Percentiles rank a stretch among this genome's conserved stretches.
phyloP scores from a whole-genome alignment of 2,113 vertebrate genomes.

The Lepisosteus oculatus region DNA sequence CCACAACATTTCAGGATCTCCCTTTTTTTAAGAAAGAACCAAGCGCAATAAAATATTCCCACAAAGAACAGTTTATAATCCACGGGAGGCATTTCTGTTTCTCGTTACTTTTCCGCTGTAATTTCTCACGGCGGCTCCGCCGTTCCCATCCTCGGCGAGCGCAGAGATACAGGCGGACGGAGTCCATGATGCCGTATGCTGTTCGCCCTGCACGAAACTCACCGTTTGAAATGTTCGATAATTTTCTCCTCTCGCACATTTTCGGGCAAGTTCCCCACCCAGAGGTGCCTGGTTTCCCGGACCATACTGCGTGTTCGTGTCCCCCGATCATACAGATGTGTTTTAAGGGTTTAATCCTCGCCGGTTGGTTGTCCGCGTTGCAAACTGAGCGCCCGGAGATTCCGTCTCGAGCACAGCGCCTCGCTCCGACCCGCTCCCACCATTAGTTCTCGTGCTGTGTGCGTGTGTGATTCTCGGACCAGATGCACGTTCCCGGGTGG shows the following conservation, averaged over 20 bases:
- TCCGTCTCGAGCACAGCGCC: slow-evolving; percentile 47
- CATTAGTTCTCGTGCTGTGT: slow-evolving; percentile 54
- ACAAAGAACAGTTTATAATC: no score
- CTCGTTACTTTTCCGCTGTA: background rate
- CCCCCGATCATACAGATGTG: slow-evolving; percentile 71
- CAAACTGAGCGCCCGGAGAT: slow-evolving; percentile 42
- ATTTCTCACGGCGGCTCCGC: slow-evolving; percentile 2
- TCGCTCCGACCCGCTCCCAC: slow-evolving; percentile 56
- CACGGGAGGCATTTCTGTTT: no score
- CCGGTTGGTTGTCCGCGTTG: slow-evolving; percentile 49
- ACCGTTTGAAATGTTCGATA: slow-evolving; percentile 99
- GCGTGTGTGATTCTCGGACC: slow-evolving; percentile 57
- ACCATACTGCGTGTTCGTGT: slow-evolving; percentile 86
- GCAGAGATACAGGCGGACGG: slow-evolving; percentile 14
- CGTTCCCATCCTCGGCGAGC: slow-evolving; percentile 16
- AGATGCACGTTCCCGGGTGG: slow-evolving; percentile 61
- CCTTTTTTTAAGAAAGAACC: no score
- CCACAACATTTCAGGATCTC: no score
- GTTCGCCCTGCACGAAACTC: slow-evolving; percentile 58
- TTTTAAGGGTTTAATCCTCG: slow-evolving; percentile 54
- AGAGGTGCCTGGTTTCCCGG: slow-evolving; percentile 99
- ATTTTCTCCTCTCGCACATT: slow-evolving; percentile 98
- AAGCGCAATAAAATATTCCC: no score
- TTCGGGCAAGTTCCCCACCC: slow-evolving; percentile 99
- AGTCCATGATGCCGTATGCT: slow-evolving; percentile 15